Evolutionary conservation across 2,113 vertebrate species (phyloP).

Genomic region (Platanista minor): DNA sequence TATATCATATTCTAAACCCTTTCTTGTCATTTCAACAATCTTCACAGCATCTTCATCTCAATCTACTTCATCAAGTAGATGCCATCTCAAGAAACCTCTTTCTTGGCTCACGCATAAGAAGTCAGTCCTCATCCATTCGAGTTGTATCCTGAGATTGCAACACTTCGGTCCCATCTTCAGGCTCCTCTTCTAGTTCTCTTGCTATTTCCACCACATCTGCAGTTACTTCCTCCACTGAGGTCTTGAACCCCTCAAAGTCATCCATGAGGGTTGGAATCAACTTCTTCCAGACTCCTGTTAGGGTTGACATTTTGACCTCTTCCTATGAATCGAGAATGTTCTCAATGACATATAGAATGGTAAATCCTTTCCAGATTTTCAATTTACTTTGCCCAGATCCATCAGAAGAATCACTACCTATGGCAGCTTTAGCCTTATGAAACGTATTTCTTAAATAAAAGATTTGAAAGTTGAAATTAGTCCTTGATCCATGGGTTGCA

Average conservation of each 20-base stretch:
- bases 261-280: not conserved
- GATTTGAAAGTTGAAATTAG: not conserved
- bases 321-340: not conserved
- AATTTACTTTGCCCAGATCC: not conserved
- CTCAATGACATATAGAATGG: not conserved
- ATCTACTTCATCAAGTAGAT: too few relatives aligned
- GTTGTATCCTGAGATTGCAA: not conserved
- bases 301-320: not conserved
- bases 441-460: not conserved
- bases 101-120: not conserved
- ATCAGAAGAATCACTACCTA: not conserved
- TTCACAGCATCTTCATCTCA: not conserved
- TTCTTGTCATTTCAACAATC: not conserved
- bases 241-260: not conserved
- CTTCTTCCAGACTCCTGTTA: not conserved
- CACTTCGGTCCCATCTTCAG: not conserved
- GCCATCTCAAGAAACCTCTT: not conserved
- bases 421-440: not conserved
- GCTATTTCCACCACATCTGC: not conserved
- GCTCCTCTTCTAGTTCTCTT: not conserved
- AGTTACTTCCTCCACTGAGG: not conserved
- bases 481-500: not conserved
- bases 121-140: not conserved
- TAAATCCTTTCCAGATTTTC: not conserved
- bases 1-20: not conserved